Percentiles rank a stretch among this genome's conserved stretches.
Evolutionary conservation across 2,888 invertebrate species (phyloP).

Genomic region (Camptogramma bilineatum): DNA sequence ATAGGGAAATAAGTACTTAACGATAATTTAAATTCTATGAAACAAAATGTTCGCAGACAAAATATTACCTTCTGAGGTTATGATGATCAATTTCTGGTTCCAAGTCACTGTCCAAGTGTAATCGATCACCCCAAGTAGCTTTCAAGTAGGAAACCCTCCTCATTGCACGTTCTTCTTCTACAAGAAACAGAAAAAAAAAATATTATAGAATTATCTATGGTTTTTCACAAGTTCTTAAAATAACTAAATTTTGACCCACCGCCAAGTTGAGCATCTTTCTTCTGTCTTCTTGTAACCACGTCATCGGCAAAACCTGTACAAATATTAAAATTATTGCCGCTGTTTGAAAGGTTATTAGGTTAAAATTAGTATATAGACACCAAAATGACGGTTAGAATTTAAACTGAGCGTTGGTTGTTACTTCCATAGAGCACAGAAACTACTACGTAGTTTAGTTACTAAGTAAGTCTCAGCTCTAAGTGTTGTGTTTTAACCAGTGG

Average conservation of each 20-base stretch:
- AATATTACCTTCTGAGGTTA: slow-evolving; percentile 87
- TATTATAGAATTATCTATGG: slow-evolving; percentile 1
- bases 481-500: slow-evolving; percentile 19
- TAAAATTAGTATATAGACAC: slow-evolving; percentile 23
- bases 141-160: slow-evolving; percentile 97
- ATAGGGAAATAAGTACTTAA: slow-evolving; percentile 6
- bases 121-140: slow-evolving; percentile 93
- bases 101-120: slow-evolving; percentile 89
- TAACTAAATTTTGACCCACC: slow-evolving; percentile 59
- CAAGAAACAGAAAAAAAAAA: slow-evolving; percentile 67
- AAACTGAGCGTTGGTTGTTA: slow-evolving; percentile 6
- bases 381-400: slow-evolving; percentile 25
- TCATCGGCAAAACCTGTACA: slow-evolving; percentile 82
- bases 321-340: slow-evolving; percentile 10
- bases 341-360: neutral
- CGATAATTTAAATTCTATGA: too few species aligned
- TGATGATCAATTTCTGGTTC: slow-evolving; percentile 87
- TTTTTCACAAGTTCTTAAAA: neutral
- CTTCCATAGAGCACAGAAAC: slow-evolving; percentile 7
- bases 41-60: neutral
- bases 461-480: neutral
- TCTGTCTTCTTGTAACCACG: slow-evolving; percentile 81
- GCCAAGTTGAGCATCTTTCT: slow-evolving; percentile 83
- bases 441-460: neutral
- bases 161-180: slow-evolving; percentile 94